Evolutionary conservation across 2,888 invertebrate species (phyloP).

Genomic region (Taphrorychus bicolor): DNA sequence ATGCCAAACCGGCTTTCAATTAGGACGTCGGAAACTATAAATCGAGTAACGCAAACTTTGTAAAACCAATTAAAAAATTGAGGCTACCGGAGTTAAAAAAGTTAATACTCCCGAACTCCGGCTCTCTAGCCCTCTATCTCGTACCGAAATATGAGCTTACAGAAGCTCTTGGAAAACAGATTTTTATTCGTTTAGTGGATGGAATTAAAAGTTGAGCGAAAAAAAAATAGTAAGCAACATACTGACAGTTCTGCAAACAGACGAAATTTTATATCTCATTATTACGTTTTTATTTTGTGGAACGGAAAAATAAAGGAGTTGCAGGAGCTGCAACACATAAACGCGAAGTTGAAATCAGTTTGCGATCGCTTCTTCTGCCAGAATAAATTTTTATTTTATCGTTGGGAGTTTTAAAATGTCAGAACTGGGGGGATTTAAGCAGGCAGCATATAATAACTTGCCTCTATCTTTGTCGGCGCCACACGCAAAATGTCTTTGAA

Average conservation of each 20-base stretch:
- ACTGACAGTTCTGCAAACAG: no score
- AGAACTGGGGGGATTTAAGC: slow-evolving; percentile 26
- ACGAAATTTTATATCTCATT: no score
- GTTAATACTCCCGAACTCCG: slow-evolving; percentile 7
- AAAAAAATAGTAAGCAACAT: no score
- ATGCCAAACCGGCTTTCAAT: slow-evolving; percentile 25
- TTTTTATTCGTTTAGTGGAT: no score
- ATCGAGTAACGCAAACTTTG: slow-evolving; percentile 31
- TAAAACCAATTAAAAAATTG: slow-evolving; percentile 30
- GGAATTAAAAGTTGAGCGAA: no score
- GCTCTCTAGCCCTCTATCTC: neutral
- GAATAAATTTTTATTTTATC: slow-evolving; percentile 28
- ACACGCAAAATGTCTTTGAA: slow-evolving; percentile 6
- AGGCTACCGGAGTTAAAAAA: slow-evolving; percentile 20
- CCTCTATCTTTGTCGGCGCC: neutral
- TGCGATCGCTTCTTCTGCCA: slow-evolving; percentile 11
- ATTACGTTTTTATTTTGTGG: no score
- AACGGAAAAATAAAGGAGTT: no score
- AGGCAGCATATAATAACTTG: slow-evolving; percentile 19
- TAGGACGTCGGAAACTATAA: slow-evolving; percentile 20
- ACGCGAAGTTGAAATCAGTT: slow-evolving; percentile 8
- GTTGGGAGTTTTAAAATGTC: slow-evolving; percentile 24
- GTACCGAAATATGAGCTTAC: neutral
- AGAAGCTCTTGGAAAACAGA: neutral
- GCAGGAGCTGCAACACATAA: neutral